Conservation (phyloP, 2,113 vertebrate genomes). For the Tragulus kanchil region DNA sequence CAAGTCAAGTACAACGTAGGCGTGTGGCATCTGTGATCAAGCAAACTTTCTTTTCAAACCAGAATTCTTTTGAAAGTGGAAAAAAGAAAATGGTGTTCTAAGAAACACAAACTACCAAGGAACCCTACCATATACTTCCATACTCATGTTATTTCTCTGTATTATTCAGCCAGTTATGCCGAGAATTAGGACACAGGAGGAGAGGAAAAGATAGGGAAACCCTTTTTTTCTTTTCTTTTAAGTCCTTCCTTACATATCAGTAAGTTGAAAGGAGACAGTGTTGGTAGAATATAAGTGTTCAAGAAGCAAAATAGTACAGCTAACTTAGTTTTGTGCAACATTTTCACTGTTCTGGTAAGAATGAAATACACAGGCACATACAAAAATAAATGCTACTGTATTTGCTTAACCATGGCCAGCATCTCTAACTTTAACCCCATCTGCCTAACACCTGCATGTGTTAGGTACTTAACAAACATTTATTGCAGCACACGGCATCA, state of each 20-base stretch:
- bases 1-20: not conserved
- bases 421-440: not conserved
- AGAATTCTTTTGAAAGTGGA: not conserved
- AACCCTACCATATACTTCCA: not conserved
- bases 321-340: not conserved
- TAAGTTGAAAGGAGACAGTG: not conserved
- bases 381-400: not conserved
- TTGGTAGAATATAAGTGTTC: not conserved
- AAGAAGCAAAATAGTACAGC: not conserved
- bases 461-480: not conserved
- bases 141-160: not conserved
- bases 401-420: not conserved
- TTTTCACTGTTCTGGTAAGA: not conserved
- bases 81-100: not conserved
- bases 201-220: not conserved
- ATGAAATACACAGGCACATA: not conserved
- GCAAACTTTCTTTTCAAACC: not conserved
- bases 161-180: not conserved
- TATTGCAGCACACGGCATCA: not conserved
- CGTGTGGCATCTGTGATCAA: not conserved
- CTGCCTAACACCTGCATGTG: not conserved
- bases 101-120: not conserved
- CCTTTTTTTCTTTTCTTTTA: not conserved
- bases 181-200: not conserved
- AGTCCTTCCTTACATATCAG: not conserved